Conservation (phyloP, 2,113 vertebrate genomes). For the Callospermophilus lateralis region DNA sequence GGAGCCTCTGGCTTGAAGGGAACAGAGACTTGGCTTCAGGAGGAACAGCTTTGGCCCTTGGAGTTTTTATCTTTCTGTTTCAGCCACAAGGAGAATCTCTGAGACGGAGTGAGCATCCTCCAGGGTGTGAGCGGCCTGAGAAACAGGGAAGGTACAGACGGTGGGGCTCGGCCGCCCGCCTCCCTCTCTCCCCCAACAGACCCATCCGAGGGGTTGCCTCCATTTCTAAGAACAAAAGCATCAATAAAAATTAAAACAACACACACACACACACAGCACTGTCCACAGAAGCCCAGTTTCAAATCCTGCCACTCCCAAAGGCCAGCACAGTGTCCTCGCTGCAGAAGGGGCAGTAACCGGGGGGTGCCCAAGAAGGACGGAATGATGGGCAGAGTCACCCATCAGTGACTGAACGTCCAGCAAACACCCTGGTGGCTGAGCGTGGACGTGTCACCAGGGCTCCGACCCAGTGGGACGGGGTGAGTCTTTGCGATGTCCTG, state of each 20-base stretch:
- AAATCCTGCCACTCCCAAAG: not conserved
- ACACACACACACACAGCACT: not conserved
- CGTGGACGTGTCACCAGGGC: slow-evolving; percentile 63
- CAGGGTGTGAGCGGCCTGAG: not conserved
- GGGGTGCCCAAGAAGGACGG: slow-evolving; percentile 78
- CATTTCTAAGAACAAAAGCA: slow-evolving; percentile 7
- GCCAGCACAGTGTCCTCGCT: slow-evolving; percentile 57
- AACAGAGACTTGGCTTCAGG: not conserved
- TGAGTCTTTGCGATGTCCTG: not conserved
- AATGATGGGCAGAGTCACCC: slow-evolving; percentile 81
- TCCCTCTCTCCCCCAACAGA: not conserved
- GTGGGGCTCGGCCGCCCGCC: not conserved
- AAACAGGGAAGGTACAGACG: not conserved
- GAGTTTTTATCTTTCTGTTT: slow-evolving; percentile 19
- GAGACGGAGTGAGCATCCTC: not conserved
- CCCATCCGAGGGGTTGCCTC: not conserved
- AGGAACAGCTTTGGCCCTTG: not conserved
- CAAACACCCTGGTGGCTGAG: slow-evolving; percentile 78
- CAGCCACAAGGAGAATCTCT: not conserved
- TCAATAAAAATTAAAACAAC: not conserved
- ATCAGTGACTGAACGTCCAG: slow-evolving; percentile 78
- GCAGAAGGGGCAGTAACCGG: slow-evolving; percentile 71
- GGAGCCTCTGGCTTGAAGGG: not conserved
- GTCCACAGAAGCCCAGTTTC: slow-evolving; percentile 68
- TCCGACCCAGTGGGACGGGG: slow-evolving; percentile 30